Evolutionary conservation across 2,113 vertebrate genomes (phyloP).

Genomic region (Carettochelys insculpta): DNA sequence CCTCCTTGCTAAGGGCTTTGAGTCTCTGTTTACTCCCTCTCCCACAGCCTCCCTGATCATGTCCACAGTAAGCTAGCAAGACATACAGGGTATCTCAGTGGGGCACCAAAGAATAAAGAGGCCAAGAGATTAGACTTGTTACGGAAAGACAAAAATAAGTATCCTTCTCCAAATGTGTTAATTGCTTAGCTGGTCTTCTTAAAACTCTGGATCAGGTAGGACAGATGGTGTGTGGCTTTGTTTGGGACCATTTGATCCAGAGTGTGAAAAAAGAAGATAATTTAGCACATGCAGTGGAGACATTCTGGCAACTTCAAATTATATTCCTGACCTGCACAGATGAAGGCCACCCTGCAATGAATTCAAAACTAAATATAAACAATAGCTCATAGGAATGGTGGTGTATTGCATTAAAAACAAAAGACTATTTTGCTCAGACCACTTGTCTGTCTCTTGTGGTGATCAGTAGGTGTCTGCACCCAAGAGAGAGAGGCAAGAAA

Average conservation of each 20-base stretch:
- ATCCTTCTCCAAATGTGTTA: slow-evolving; percentile 40
- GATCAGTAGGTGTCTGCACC: background rate
- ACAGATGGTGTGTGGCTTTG: slow-evolving; percentile 27
- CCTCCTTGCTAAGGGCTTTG: no score
- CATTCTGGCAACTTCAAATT: background rate
- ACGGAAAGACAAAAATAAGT: slow-evolving; percentile 15
- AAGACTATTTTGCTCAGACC: background rate
- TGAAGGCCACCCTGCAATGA: background rate
- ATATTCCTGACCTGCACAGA: background rate
- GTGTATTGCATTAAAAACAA: background rate
- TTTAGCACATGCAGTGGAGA: background rate
- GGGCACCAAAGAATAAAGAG: no score
- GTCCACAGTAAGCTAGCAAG: no score
- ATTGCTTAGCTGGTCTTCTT: slow-evolving; percentile 41
- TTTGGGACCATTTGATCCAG: slow-evolving; percentile 19
- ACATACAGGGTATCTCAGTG: no score
- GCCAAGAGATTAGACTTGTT: no score
- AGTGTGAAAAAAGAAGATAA: background rate
- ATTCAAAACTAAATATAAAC: background rate
- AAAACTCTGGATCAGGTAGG: slow-evolving; percentile 19
- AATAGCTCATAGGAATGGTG: background rate
- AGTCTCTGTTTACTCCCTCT: no score
- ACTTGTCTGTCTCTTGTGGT: background rate
- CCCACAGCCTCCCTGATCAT: no score
- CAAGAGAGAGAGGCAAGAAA: background rate